A percentile compares a stretch with the other conserved stretches of the same genome.
Evolutionary conservation across 2,797 vertebrate genomes (phyloP).

Genomic region (Sebastolobus alascanus): DNA sequence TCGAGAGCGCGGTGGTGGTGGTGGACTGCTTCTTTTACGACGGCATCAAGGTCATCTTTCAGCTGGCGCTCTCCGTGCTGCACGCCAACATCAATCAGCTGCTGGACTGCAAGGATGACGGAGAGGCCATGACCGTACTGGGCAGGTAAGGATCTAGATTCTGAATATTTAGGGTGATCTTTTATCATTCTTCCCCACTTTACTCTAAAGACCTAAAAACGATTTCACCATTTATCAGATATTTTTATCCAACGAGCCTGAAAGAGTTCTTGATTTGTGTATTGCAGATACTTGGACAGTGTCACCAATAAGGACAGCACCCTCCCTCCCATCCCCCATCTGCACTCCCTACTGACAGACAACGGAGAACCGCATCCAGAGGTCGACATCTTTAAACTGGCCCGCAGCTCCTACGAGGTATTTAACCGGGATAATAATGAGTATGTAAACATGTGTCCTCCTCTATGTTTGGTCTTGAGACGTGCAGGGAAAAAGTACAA

Average conservation of each 20-base stretch:
- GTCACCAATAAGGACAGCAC: constrained; percentile 98
- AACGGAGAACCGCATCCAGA: constrained; percentile 95
- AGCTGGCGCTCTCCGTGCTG: constrained; percentile 94
- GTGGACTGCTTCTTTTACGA: constrained; percentile 99
- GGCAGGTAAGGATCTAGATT: constrained; percentile 87
- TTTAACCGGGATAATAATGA: not conserved
- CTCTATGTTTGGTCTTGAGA: not conserved
- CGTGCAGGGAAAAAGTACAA: not conserved
- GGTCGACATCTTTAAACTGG: constrained; percentile 97
- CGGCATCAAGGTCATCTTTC: constrained; percentile 99
- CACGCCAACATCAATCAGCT: constrained; percentile 96
- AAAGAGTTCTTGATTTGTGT: not conserved
- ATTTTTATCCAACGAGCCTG: not conserved
- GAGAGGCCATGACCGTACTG: constrained; percentile 99
- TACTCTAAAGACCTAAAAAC: not conserved
- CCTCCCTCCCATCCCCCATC: constrained; percentile 96
- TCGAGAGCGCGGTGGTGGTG: constrained; percentile 97
- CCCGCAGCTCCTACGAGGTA: constrained; percentile 96
- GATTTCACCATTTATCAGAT: not conserved
- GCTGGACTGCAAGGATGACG: constrained; percentile 95
- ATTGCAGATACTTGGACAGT: constrained; percentile 93
- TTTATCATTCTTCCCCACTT: not conserved
- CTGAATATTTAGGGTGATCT: not conserved
- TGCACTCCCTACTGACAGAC: constrained; percentile 96
- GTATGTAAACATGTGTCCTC: not conserved